phyloP scores from a whole-genome alignment of 2,113 vertebrate species.

The Vanacampus margaritifer region DNA sequence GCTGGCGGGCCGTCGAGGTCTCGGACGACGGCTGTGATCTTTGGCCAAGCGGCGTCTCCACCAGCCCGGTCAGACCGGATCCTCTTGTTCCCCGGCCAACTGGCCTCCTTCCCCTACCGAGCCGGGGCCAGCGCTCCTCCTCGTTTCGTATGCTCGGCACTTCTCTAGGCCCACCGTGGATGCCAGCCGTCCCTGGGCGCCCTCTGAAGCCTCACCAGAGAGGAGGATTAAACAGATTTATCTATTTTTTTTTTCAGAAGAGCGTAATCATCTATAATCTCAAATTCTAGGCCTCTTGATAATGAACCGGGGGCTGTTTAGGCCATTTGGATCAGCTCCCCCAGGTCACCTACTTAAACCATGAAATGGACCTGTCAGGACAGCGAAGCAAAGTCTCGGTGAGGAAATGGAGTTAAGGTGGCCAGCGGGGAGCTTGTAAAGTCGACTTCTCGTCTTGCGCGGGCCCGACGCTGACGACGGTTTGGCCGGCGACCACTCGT shows the following conservation, averaged over 20 bases:
- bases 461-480: slow-evolving; percentile 26
- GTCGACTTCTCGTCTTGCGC: slow-evolving; percentile 24
- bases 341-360: slow-evolving; percentile 51
- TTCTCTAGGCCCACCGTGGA: slow-evolving; percentile 71
- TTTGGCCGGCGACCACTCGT: slow-evolving; percentile 43
- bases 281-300: slow-evolving; percentile 73
- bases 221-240: slow-evolving; percentile 74
- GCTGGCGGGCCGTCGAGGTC: slow-evolving; percentile 61
- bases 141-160: slow-evolving; percentile 74
- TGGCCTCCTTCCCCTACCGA: slow-evolving; percentile 65
- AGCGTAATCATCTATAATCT: slow-evolving; percentile 76
- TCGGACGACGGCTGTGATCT: slow-evolving; percentile 78
- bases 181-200: slow-evolving; percentile 64
- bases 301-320: slow-evolving; percentile 58
- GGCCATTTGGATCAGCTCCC: slow-evolving; percentile 52
- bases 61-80: slow-evolving; percentile 69
- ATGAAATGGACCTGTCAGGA: slow-evolving; percentile 36
- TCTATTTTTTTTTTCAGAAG: slow-evolving; percentile 48
- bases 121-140: slow-evolving; percentile 68
- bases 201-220: slow-evolving; percentile 69
- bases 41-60: slow-evolving; percentile 72
- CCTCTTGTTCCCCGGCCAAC: slow-evolving; percentile 74
- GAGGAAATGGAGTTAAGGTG: slow-evolving; percentile 29
- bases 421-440: slow-evolving; percentile 7
- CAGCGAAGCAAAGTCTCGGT: slow-evolving; percentile 22